phyloP scores from a whole-genome alignment of 2,888 invertebrate genomes.

The Andricus quercusramuli region DNA sequence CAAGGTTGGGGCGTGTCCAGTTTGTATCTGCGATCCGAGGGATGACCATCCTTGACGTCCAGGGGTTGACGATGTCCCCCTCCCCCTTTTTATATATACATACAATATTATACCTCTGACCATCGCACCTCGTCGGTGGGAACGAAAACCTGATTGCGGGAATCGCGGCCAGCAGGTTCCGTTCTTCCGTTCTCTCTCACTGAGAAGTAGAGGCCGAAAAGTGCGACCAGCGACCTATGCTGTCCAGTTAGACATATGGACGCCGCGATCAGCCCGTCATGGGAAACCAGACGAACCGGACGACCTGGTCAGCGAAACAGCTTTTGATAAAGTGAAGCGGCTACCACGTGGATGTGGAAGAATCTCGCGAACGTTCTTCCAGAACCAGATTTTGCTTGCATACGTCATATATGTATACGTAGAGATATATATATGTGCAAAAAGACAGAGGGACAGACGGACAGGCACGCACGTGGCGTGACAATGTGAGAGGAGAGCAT shows the following conservation, averaged over 20 bases:
- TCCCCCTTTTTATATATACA: constrained; percentile 3
- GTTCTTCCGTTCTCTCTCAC: constrained; percentile 37
- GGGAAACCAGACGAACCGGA: constrained; percentile 74
- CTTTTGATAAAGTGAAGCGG: constrained; percentile 42
- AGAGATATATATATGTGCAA: background rate
- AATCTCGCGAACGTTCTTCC: background rate
- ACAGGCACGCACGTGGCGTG: constrained; percentile 45
- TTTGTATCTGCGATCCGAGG: background rate
- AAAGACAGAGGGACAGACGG: constrained; percentile 15
- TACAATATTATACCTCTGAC: constrained; percentile 19
- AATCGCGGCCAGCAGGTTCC: constrained; percentile 51
- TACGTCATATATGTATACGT: background rate
- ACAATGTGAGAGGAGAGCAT: constrained; percentile 35
- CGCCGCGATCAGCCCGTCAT: constrained; percentile 60
- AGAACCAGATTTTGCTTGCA: constrained; percentile 32
- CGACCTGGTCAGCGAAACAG: constrained; percentile 65
- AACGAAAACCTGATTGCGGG: constrained; percentile 78
- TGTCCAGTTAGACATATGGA: constrained; percentile 40
- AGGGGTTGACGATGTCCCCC: constrained; percentile 18
- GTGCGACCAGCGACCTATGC: constrained; percentile 47
- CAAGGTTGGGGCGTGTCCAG: constrained; percentile 14
- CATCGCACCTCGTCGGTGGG: constrained; percentile 66
- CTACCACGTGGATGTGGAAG: constrained; percentile 6
- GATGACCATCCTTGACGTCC: constrained; percentile 27
- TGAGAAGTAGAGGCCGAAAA: constrained; percentile 42